Conservation (phyloP, 2,797 vertebrate genomes). For the Danio albolineatus region DNA sequence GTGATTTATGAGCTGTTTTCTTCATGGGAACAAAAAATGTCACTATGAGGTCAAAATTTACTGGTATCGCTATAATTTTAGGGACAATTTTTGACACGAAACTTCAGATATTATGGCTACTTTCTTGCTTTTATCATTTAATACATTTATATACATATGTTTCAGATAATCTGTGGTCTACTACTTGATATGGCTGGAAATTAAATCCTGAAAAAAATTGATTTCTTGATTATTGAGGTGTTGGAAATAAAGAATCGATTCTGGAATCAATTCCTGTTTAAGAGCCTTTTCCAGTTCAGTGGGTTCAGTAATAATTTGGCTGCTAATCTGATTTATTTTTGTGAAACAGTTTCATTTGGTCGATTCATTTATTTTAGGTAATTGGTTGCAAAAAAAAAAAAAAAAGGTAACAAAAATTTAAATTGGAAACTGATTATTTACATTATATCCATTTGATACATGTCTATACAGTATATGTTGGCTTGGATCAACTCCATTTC, state of each 20-base stretch:
- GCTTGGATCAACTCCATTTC: too few relatives aligned
- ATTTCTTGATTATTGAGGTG: neutral
- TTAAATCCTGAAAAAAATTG: neutral
- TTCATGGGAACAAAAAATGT: too few relatives aligned
- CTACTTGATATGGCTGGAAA: neutral
- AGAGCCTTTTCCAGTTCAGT: slow-evolving; percentile 3
- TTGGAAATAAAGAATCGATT: neutral
- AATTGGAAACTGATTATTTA: too few relatives aligned
- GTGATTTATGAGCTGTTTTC: too few relatives aligned
- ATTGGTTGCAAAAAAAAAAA: neutral
- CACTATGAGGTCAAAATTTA: too few relatives aligned
- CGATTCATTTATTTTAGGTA: neutral
- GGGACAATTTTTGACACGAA: slow-evolving; percentile 3
- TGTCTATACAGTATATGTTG: too few relatives aligned
- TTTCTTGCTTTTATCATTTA: slow-evolving; percentile 19
- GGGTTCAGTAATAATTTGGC: neutral
- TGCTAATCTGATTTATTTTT: neutral
- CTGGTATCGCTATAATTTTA: too few relatives aligned
- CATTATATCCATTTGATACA: too few relatives aligned
- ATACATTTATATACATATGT: neutral
- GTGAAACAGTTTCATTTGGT: neutral
- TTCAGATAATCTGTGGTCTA: neutral
- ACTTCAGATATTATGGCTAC: slow-evolving; percentile 10
- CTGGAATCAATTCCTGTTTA: neutral
- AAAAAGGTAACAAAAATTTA: too few relatives aligned